Percentiles rank a stretch among this genome's conserved stretches.
phyloP scores from a whole-genome alignment of 2,888 invertebrate genomes.

The Epirrhoe tristata region DNA sequence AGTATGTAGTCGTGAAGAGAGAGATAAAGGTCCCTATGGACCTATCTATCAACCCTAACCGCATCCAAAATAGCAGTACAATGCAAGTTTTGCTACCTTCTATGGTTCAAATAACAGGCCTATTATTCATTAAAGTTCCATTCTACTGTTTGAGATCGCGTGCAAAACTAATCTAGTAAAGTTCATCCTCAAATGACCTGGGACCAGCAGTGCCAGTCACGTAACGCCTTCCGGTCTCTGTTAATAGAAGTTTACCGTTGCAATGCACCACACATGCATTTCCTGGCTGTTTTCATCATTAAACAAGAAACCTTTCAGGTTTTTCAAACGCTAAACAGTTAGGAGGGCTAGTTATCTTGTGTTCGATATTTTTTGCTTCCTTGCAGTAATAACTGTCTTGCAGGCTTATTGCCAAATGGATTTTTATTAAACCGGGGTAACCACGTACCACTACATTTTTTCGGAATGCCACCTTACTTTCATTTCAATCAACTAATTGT shows the following conservation, averaged over 20 bases:
- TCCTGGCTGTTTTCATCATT: conserved; percentile 37
- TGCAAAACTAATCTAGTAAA: conserved; percentile 29
- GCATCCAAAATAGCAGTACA: too few species aligned
- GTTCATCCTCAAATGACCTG: conserved; percentile 40
- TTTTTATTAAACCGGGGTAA: background rate
- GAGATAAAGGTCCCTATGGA: too few species aligned
- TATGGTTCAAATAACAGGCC: too few species aligned
- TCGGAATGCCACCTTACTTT: conserved; percentile 13
- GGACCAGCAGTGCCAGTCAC: conserved; percentile 60
- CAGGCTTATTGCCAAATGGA: background rate
- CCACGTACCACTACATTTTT: background rate
- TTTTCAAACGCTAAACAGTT: conserved; percentile 1
- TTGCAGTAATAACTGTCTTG: background rate
- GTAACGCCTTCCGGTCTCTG: conserved; percentile 69
- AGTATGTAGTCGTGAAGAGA: too few species aligned
- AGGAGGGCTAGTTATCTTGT: background rate
- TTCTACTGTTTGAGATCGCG: conserved; percentile 10
- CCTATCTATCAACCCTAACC: too few species aligned
- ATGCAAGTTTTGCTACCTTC: too few species aligned
- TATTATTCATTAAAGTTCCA: background rate
- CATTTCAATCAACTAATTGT: conserved; percentile 59
- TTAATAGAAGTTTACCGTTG: conserved; percentile 68
- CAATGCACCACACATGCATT: conserved; percentile 42
- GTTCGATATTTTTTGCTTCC: background rate
- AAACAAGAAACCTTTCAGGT: conserved; percentile 20